Conservation (phyloP, 2,113 vertebrate genomes). For the Leptodactylus fuscus region DNA sequence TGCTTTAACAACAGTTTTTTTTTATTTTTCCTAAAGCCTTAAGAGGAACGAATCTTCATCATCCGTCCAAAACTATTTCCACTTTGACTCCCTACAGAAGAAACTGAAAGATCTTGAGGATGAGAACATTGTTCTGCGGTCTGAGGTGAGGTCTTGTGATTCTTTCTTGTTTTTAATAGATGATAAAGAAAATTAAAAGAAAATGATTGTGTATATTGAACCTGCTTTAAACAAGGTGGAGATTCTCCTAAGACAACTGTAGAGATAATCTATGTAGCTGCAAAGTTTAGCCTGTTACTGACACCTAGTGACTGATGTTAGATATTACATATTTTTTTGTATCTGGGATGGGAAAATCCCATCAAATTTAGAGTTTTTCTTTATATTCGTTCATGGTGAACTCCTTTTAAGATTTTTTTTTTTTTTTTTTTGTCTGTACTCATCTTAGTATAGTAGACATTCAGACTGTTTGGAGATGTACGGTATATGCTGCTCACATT, state of each 20-base stretch:
- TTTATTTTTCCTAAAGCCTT: slow-evolving; percentile 71
- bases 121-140: slow-evolving; percentile 92
- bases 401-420: too few relatives aligned
- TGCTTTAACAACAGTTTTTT: not conserved
- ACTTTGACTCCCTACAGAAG: slow-evolving; percentile 94
- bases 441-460: too few relatives aligned
- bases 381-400: too few relatives aligned
- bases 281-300: not conserved
- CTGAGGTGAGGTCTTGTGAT: slow-evolving; percentile 77
- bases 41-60: slow-evolving; percentile 85
- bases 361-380: too few relatives aligned
- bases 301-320: slow-evolving; percentile 17
- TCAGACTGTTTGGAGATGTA: too few relatives aligned
- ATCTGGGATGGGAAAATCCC: too few relatives aligned
- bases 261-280: not conserved
- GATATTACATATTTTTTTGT: not conserved
- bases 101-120: slow-evolving; percentile 97
- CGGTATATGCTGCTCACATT: too few relatives aligned
- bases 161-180: too few relatives aligned
- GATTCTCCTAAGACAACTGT: not conserved
- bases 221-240: too few relatives aligned
- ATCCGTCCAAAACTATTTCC: slow-evolving; percentile 87
- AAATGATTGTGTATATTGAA: too few relatives aligned
- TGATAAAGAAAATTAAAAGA: too few relatives aligned
- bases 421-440: too few relatives aligned